Conservation (phyloP, 2,797 vertebrate genomes). For the Philypnodon macrostomus region DNA sequence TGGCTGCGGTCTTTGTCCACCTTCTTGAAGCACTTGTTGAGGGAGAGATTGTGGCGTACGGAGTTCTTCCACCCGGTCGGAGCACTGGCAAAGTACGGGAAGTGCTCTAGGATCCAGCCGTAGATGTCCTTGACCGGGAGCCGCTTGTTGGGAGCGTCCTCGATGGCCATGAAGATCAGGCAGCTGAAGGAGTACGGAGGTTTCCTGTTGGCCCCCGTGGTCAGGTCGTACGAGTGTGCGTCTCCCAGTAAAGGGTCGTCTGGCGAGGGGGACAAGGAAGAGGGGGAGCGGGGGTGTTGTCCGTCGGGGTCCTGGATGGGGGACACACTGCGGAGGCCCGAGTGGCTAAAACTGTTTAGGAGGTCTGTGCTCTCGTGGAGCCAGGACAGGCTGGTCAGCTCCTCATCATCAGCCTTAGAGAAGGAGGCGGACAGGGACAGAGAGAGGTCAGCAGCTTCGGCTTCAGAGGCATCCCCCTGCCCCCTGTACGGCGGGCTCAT, state of each 20-base stretch:
- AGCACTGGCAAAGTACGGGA: conserved; percentile 94
- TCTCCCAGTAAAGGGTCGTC: conserved; percentile 75
- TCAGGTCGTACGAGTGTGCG: conserved; percentile 83
- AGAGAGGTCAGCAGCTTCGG: conserved; percentile 83
- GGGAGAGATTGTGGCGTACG: conserved; percentile 93
- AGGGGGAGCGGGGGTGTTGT: conserved; percentile 71
- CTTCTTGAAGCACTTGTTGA: conserved; percentile 99
- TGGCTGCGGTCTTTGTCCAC: conserved; percentile 98
- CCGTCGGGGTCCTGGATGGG: conserved; percentile 88
- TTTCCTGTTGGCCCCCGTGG: conserved; percentile 91
- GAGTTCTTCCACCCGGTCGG: conserved; percentile 99
- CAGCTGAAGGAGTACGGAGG: conserved; percentile 98
- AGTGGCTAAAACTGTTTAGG: conserved; percentile 91
- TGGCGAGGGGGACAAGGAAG: conserved; percentile 85
- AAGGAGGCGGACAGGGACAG: conserved; percentile 85
- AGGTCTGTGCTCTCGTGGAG: conserved; percentile 97
- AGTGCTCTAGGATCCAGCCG: conserved; percentile 98
- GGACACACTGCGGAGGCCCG: conserved; percentile 87
- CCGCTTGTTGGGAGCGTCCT: conserved; percentile 92
- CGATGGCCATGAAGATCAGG: conserved; percentile 98
- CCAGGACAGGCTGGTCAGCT: conserved; percentile 96
- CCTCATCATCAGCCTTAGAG: conserved; percentile 89
- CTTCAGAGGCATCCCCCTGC: conserved; percentile 75
- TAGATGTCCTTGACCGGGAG: conserved; percentile 98
- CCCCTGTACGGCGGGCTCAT: conserved; percentile 85